Evolutionary conservation across 2,113 vertebrate genomes (phyloP).

Genomic region (Periophthalmus modestus): DNA sequence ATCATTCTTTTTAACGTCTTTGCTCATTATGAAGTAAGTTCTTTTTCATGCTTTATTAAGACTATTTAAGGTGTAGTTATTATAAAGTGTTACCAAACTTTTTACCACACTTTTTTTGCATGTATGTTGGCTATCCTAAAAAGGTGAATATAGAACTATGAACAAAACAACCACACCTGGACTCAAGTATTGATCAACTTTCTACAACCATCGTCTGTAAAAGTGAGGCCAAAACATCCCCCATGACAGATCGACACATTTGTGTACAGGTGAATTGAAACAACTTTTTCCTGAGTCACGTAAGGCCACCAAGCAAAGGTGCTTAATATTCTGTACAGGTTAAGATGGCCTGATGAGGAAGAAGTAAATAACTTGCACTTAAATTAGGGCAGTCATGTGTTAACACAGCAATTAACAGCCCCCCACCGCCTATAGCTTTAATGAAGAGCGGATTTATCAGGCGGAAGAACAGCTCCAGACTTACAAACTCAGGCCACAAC

Average conservation of each 20-base stretch:
- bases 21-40: no score
- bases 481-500: slow-evolving; percentile 54
- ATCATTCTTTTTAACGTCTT: no score
- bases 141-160: no score
- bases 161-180: no score
- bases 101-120: no score
- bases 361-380: slow-evolving; percentile 56
- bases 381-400: slow-evolving; percentile 69
- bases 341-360: slow-evolving; percentile 60
- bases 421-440: slow-evolving; percentile 61
- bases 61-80: no score
- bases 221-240: no score
- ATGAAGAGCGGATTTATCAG: slow-evolving; percentile 79
- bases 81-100: no score
- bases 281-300: background rate
- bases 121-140: no score
- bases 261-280: background rate
- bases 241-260: no score
- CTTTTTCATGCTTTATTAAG: no score
- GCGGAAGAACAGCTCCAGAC: slow-evolving; percentile 69
- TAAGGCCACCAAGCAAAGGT: background rate
- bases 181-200: background rate
- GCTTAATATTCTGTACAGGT: slow-evolving; percentile 66
- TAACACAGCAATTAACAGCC: slow-evolving; percentile 76
- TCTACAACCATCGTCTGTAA: no score